Evolutionary conservation across 2,797 vertebrate species (phyloP), one percentile per base, ranked within the genome.

Genomic region (Thunnus albacares): DNA sequence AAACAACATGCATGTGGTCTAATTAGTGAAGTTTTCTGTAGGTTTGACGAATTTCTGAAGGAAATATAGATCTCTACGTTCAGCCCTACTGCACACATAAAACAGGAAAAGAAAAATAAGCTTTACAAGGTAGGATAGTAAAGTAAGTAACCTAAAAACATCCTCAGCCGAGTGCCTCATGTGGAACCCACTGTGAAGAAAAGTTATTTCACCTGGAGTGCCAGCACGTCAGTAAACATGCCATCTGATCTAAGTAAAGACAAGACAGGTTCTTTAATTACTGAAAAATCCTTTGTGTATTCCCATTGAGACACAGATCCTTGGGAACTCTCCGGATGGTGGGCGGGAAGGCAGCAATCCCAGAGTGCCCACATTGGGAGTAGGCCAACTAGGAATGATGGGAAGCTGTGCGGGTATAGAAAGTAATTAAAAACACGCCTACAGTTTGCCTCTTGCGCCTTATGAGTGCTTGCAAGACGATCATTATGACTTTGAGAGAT

Each of bases 341-440:
- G 79, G 84, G 89, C 8, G 69, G 74, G 76, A 77, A 74, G 78
- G 85, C 61, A 78, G 57, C 82, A 53, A 41, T 82, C 79, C 77
- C 83, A 74, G 17, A 28, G 24, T 8, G 65, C 28, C 52, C 70
- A 62, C 69, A 26, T 7, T 78, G 67, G 81, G 77, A 79, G 67
- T 1, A 62, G 56, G 67, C 79, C 71, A 80, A 66, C 75, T 14
- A 67, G 72, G 76, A 80, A 69, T 53, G 64, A 74, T 47, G 63
- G 68, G 62, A 85, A 71, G 82, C 70, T 76, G 58, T 30, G 61
- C 72, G 52, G 75, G 79, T 61, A 66, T 35, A 18, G 49, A 77
- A 58, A 80, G 83, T 88, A 85, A 92, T 90, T 90, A 90, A 89
- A 90, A 91, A 83, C 60, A 86, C 79, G 65, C 88, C 90, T 81